Base-by-base conservation (phyloP, 1,140 invertebrate species). In the Dryas iulia region DNA sequence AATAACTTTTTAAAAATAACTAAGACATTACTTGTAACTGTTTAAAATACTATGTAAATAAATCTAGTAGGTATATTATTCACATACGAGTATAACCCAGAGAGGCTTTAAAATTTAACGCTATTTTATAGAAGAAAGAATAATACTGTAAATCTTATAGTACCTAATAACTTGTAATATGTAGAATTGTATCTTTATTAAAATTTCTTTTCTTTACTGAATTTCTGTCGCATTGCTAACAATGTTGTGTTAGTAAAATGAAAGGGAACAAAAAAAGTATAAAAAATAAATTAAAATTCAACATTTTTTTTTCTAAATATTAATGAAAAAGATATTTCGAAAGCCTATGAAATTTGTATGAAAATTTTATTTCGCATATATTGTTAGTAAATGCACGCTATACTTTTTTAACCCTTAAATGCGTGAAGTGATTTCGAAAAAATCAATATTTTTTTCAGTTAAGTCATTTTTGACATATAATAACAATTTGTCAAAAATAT, bases 21-120 rank as follows among this genome's bases (percentile, higher is more conserved):
- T 35, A 35, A 35, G n/a, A 35, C 14, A 35, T 35, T 35, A n/a
- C n/a, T n/a, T n/a, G n/a, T n/a, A n/a, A n/a, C n/a, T n/a, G n/a
- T 35, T n/a, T n/a, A 54, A 47, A 24, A 47, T 61, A 52, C 26
- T 67, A 31, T 67, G 58, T 67, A 67, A 25, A 67, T 67, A 67
- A 47, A 62, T 56, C 25, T 69, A 69, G 66, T 39, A 39, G 39
- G 6, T 28, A 28, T 28, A 6, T 3, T 28, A 28, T 28, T 21
- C 39, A 47, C 8, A 47, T 47, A n/a, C n/a, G n/a, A n/a, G n/a
- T n/a, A 7, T 47, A 47, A 47, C 39, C 21, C 39, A 47, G 39
- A 47, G 39, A 47, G 39, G 60, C 60, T 69, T 62, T 69, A 69
- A 62, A 47, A 52, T 35, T 69, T 33, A 47, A 54, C 14, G 5